These are phyloP conservation scores for Lucifuga dentata DNA, from an alignment of 2,113 vertebrate species.

Conservation along the genomic window DNA sequence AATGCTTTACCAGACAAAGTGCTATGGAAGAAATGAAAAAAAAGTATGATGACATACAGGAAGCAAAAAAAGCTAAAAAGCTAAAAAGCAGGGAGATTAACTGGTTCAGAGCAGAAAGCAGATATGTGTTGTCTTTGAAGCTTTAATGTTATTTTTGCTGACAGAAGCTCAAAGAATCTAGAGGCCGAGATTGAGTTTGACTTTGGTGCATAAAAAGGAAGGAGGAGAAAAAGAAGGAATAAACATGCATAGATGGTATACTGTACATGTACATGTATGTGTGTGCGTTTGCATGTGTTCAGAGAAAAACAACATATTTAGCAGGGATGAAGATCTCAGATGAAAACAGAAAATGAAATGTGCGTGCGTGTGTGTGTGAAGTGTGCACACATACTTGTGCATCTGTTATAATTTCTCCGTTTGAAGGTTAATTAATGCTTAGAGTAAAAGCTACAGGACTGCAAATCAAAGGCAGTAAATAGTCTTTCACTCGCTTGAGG, in stretches of 20 bases:
- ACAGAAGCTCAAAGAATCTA: slow-evolving; percentile 75
- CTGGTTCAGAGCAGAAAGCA: slow-evolving; percentile 70
- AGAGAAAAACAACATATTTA: slow-evolving; percentile 15
- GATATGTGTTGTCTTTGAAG: slow-evolving; percentile 79
- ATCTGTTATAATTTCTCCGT: slow-evolving; percentile 73
- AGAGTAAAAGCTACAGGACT: slow-evolving; percentile 76
- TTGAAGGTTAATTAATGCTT: slow-evolving; percentile 83
- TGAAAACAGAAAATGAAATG: slow-evolving; percentile 44
- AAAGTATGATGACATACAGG: slow-evolving; percentile 69
- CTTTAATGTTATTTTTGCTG: slow-evolving; percentile 72
- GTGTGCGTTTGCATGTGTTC: slow-evolving; percentile 9
- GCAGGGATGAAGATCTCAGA: slow-evolving; percentile 68
- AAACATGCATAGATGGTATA: slow-evolving; percentile 62
- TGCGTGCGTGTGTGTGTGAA: slow-evolving; percentile 23
- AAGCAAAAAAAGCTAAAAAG: slow-evolving; percentile 40
- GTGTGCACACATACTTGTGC: slow-evolving; percentile 38
- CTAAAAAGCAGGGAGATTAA: slow-evolving; percentile 62
- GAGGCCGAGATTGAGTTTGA: slow-evolving; percentile 63
- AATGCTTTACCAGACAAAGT: slow-evolving; percentile 67
- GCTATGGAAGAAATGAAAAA: slow-evolving; percentile 60
- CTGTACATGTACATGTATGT: slow-evolving; percentile 1
- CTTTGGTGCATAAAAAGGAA: slow-evolving; percentile 70
- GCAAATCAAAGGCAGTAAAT: slow-evolving; percentile 79
- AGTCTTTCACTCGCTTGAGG: slow-evolving; percentile 66
- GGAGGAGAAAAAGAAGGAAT: slow-evolving; percentile 59